Evolutionary conservation across 2,113 vertebrate genomes (phyloP), one percentile per base, ranked within the genome.

Genomic region (Spheniscus mendiculus): DNA sequence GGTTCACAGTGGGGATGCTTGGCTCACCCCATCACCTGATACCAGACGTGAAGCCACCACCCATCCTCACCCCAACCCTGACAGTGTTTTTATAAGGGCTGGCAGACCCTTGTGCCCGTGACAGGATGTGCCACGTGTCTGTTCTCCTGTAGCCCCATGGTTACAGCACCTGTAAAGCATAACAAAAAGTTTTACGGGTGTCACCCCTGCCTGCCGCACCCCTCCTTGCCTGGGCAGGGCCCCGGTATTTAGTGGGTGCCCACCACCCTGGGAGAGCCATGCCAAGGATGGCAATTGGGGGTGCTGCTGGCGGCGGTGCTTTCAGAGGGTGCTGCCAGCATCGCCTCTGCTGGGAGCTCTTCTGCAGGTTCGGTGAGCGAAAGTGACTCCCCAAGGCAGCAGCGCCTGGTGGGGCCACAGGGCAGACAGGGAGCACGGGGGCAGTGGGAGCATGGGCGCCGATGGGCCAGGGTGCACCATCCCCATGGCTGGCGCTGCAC

Each of bases 181-280:
- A 49, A 32, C 12, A 29, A 9, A 6, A 40, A 12, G 18, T 19
- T 87, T 47, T 22, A 62, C 6, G 47, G 7, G 25, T 7, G 30
- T 67, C 77, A n/a, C 36, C 47, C 67, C 45, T 80, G 18, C 47
- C 63, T 2, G 5, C 22, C 1, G 3, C 67, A 30, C 38, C 74
- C 40, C 6, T 30, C 34, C 50, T 89, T 27, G 0, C 27, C 14
- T 0, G 2, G 87, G 74, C 49, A 47, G 73, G 55, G 61, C 50
- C 2, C 22, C 0, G 6, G 4, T 96, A 93, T 91, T 93, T 91
- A 91, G 36, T 2, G 1, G 29, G 56, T 30, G 34, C 36, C 36
- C 2, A 0, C 8, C 19, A 13, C 27, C 15, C 40, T 0, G 0
- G 40, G 27, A 63, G 47, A 73, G 44, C n/a, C 1, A 5, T 63